Conservation (phyloP, 2,113 vertebrate species). For the Ramphastos sulfuratus region DNA sequence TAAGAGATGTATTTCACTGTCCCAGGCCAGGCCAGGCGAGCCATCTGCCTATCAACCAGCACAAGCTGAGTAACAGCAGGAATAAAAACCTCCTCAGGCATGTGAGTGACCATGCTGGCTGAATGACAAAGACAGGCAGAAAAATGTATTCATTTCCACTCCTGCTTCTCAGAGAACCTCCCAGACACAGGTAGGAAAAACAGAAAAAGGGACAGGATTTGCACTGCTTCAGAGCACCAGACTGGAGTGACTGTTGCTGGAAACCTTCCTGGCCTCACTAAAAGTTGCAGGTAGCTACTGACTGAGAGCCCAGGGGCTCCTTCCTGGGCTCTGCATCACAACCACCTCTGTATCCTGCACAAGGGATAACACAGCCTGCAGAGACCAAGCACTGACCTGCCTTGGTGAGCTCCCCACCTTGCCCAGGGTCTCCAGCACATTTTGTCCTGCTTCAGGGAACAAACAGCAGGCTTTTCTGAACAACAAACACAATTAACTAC, state of each 20-base stretch:
- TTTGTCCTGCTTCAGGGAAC: background rate
- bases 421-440: background rate
- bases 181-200: background rate
- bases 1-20: background rate
- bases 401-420: background rate
- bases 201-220: background rate
- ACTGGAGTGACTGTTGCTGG: background rate
- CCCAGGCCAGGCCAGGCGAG: background rate
- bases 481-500: background rate
- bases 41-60: background rate
- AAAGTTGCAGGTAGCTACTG: background rate
- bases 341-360: background rate
- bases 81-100: background rate
- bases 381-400: background rate
- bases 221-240: background rate
- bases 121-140: background rate
- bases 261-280: background rate
- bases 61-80: background rate
- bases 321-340: no score
- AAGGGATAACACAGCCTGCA: background rate
- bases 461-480: background rate
- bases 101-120: accelerated
- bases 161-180: background rate
- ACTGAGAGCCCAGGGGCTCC: background rate
- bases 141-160: background rate